Evolutionary conservation across 2,113 vertebrate species (phyloP).

Genomic region (Aleadryas rufinucha): DNA sequence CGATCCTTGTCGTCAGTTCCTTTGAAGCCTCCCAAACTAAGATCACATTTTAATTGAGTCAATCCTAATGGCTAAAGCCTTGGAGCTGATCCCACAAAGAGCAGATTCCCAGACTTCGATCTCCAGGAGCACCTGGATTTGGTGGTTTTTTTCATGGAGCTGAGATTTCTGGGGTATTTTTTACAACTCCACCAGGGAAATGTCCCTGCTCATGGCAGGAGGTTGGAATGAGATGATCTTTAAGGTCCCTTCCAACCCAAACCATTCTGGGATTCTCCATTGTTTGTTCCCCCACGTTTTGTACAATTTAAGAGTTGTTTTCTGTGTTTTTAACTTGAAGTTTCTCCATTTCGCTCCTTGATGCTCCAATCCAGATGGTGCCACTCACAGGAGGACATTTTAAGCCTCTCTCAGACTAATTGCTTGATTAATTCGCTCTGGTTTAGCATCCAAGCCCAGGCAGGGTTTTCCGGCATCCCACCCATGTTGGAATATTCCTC

Average conservation of each 20-base stretch:
- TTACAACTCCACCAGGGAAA: not conserved
- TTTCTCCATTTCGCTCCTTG: not conserved
- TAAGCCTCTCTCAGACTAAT: not conserved
- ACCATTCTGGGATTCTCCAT: not conserved
- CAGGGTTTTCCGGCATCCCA: not conserved
- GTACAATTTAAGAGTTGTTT: not conserved
- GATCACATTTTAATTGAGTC: not conserved
- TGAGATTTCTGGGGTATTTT: not conserved
- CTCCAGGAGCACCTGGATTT: accelerated
- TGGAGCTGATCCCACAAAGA: too few species aligned
- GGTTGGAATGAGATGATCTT: not conserved
- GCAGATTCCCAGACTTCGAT: not conserved
- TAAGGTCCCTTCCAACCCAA: not conserved
- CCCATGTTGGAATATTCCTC: not conserved
- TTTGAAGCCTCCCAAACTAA: not conserved
- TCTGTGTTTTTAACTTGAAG: not conserved
- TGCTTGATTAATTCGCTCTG: not conserved
- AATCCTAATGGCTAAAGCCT: not conserved
- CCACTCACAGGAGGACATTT: not conserved
- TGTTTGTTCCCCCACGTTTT: accelerated
- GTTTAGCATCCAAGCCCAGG: not conserved
- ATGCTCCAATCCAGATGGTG: not conserved
- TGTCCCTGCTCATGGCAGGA: not conserved
- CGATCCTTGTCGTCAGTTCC: not conserved
- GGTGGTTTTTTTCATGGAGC: not conserved